Evolutionary conservation across 30 jellyfish, hydroid and myxozoan genomes (phyloP).

Genomic region (Pelagia noctiluca): DNA sequence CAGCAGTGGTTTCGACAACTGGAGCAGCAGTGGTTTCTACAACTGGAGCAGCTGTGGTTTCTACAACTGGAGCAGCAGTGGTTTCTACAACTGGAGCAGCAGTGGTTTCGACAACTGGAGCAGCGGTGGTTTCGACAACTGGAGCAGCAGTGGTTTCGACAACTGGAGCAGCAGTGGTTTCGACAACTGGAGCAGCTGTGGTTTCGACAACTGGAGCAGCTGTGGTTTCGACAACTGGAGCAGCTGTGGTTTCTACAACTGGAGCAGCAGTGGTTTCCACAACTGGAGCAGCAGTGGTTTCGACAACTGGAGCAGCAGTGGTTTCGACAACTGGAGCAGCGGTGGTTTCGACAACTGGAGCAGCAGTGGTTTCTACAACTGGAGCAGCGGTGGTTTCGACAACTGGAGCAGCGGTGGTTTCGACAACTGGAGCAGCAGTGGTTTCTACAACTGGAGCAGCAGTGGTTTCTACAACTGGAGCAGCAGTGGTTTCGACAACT

Average conservation of each 20-base stretch:
- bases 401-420: slow-evolving; percentile 47
- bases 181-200: slow-evolving; percentile 8
- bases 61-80: slow-evolving; percentile 3
- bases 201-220: slow-evolving; percentile 1
- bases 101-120: slow-evolving; percentile 31
- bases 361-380: no score
- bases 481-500: background rate
- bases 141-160: slow-evolving; percentile 50
- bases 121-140: slow-evolving; percentile 29
- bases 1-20: slow-evolving; percentile 33
- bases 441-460: slow-evolving; percentile 32
- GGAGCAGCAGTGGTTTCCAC: slow-evolving; percentile 29
- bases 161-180: slow-evolving; percentile 11
- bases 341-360: slow-evolving; percentile 1
- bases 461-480: slow-evolving; percentile 24
- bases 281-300: slow-evolving; percentile 26
- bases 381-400: slow-evolving; percentile 35
- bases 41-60: slow-evolving; percentile 32
- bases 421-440: slow-evolving; percentile 37
- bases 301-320: slow-evolving; percentile 33
- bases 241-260: background rate
- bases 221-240: background rate
- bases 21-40: slow-evolving; percentile 54
- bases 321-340: background rate
- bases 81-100: slow-evolving; percentile 45